A percentile compares a stretch with the other conserved stretches of the same genome.
Conservation (phyloP, 2,797 vertebrate genomes). For the Acanthopagrus latus region DNA sequence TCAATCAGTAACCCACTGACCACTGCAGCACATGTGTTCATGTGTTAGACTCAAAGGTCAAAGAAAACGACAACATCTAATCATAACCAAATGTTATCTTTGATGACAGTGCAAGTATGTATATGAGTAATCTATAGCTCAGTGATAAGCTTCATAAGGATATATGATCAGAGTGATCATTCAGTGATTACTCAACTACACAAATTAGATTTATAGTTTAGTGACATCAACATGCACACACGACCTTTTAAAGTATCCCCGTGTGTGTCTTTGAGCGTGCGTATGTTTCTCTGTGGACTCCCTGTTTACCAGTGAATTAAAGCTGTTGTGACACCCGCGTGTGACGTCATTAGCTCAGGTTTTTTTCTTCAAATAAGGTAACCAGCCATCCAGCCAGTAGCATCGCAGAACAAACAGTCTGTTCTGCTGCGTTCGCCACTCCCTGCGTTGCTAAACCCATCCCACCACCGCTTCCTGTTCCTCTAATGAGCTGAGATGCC, state of each 20-base stretch:
- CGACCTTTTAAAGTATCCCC: background rate
- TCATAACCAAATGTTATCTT: constrained; percentile 37
- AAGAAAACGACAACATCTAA: constrained; percentile 33
- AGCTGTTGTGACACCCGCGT: constrained; percentile 27
- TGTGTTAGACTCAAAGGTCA: constrained; percentile 50
- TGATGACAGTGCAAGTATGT: constrained; percentile 31
- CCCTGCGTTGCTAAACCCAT: constrained; percentile 50
- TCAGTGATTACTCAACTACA: background rate
- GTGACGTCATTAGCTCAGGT: constrained; percentile 47
- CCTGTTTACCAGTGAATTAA: constrained; percentile 36
- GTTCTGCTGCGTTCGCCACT: constrained; percentile 47
- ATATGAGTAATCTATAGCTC: constrained; percentile 10
- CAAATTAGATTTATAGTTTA: background rate
- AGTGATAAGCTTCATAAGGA: background rate
- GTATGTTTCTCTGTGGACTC: background rate
- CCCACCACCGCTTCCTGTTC: constrained; percentile 61
- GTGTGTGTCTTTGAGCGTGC: background rate
- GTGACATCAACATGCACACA: background rate
- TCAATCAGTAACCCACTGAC: constrained; percentile 59
- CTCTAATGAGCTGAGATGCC: constrained; percentile 40
- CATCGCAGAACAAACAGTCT: constrained; percentile 29
- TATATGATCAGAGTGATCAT: background rate
- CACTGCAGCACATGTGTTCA: constrained; percentile 39
- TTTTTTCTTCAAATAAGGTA: constrained; percentile 65
- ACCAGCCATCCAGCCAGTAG: constrained; percentile 24